Conservation (phyloP, 2,113 vertebrate genomes). For the Zosterops hypoxanthus region DNA sequence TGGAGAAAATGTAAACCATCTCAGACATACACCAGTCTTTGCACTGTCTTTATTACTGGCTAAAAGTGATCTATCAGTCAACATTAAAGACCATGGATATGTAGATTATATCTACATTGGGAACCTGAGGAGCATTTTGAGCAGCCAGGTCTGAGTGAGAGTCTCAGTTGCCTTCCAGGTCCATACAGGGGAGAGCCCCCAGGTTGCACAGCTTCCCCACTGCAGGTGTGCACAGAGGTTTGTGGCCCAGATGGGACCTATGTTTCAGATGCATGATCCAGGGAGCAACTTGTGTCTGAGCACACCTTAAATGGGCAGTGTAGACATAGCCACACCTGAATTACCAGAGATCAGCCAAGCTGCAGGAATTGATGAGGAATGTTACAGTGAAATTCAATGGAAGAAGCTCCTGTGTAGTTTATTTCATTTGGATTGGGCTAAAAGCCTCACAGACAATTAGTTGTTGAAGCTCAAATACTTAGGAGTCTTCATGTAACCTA, state of each 20-base stretch:
- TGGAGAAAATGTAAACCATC: neutral
- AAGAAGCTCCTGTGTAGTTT: neutral
- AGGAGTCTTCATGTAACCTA: neutral
- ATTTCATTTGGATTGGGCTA: neutral
- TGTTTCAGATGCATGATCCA: neutral
- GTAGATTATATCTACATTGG: neutral
- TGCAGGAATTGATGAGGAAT: fast-evolving
- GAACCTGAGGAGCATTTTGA: neutral
- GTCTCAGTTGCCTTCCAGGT: neutral
- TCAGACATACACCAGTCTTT: neutral
- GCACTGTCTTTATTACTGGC: neutral
- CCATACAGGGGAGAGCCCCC: fast-evolving
- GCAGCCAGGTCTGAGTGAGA: neutral
- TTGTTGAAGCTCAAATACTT: neutral
- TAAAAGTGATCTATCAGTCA: neutral
- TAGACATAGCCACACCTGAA: neutral
- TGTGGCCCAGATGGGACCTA: neutral
- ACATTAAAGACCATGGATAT: neutral
- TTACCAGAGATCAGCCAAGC: neutral
- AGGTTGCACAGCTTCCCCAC: neutral
- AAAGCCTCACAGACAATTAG: neutral
- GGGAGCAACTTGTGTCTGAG: neutral
- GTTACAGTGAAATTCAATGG: neutral
- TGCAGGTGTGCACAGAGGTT: neutral
- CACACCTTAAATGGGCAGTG: neutral